Evolutionary conservation across 1,140 invertebrate genomes (phyloP).

Genomic region (Fopius arisanus): DNA sequence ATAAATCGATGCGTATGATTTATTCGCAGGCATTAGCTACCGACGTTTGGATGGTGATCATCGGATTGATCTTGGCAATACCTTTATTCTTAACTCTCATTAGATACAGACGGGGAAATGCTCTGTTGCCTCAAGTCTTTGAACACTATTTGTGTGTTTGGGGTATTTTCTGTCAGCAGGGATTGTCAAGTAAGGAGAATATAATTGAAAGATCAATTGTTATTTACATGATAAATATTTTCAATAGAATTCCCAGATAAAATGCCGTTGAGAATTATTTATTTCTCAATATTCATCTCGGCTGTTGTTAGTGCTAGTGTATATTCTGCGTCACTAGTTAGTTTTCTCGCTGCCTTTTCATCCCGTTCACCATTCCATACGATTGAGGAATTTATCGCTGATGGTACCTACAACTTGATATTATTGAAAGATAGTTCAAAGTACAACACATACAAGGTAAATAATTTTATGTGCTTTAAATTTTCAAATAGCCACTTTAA

Average conservation of each 20-base stretch:
- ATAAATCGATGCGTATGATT: no score
- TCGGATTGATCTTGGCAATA: constrained; percentile 28
- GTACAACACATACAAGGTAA: background rate
- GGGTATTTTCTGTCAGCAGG: constrained; percentile 42
- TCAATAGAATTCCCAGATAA: constrained; percentile 20
- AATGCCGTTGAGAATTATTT: constrained; percentile 41
- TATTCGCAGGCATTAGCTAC: constrained; percentile 34
- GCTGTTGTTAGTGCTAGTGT: constrained; percentile 29
- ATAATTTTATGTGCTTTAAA: no score
- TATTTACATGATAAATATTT: background rate
- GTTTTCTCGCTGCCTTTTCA: constrained; percentile 30
- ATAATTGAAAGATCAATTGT: background rate
- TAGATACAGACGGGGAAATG: constrained; percentile 12
- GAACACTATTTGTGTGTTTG: constrained; percentile 43
- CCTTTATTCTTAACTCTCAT: constrained; percentile 42
- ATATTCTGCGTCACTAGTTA: constrained; percentile 42
- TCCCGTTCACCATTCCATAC: constrained; percentile 33
- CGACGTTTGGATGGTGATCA: constrained; percentile 38
- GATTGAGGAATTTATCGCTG: constrained; percentile 34
- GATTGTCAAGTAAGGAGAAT: background rate
- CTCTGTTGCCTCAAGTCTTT: constrained; percentile 17
- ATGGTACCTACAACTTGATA: constrained; percentile 35
- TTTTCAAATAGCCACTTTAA: no score
- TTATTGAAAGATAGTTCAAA: constrained; percentile 25
- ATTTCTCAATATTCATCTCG: constrained; percentile 23